Evolutionary conservation across 2,797 vertebrate genomes (phyloP), one percentile per base, ranked within the genome.

Genomic region (Chrosomus eos): DNA sequence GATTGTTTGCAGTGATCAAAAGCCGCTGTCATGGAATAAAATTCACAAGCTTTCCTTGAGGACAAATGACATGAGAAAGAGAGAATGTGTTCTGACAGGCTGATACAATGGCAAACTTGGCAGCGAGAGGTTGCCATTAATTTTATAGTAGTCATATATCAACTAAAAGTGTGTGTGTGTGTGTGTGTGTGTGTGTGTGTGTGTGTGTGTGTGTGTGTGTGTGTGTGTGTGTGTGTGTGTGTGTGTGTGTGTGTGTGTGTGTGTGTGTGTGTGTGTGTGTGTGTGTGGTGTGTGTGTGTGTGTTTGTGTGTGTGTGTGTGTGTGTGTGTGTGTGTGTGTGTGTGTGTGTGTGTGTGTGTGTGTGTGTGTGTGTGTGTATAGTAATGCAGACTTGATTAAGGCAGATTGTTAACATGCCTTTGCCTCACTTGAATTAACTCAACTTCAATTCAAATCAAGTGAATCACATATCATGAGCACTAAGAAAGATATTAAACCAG

Each of bases 51-150:
- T 83, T 83, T 84, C 28, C 51, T 78, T 81, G 36, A 70, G 64
- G 45, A 83, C 60, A 83, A 84, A 84, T 70, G 36, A 77, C 62
- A 87, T 81, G 67, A 64, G 43, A 87, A 83, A 77, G 40, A 40
- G 66, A 82, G 33, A 82, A 58, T 77, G 83, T 83, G 83, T 72
- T 77, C 86, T 83, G 86, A 85, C 77, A 83, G 26, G 76, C 64
- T 81, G 75, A 76, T 82, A 78, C 45, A 40, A 31, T 66, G 73
- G n/a, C 45, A 81, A 66, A 71, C 40, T 28, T 83, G 60, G 48
- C 19, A 62, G 43, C n/a, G 3, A 62, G 70, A 38, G 19, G 19
- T 48, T 86, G 53, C 68, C 38, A 82, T 60, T 55, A 38, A 67
- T 86, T 80, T 66, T 74, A 85, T 62, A 75, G 38, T 43, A 76